Conservation (phyloP, 1,140 invertebrate genomes). For the Drosophila repleta region DNA sequence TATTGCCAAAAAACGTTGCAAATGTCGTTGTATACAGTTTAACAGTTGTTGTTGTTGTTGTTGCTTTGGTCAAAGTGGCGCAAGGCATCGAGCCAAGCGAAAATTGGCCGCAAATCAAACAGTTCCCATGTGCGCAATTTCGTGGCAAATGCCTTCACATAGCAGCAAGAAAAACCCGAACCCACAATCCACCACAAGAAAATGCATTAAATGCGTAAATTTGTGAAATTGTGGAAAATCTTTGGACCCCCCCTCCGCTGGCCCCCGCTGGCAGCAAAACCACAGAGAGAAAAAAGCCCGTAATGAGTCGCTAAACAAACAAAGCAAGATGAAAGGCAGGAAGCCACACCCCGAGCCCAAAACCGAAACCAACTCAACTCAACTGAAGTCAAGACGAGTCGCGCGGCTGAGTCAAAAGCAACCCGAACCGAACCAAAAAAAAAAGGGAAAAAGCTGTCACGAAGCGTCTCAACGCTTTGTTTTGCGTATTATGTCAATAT, state of each 20-base stretch:
- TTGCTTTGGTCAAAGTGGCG: constrained; percentile 41
- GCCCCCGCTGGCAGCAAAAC: constrained; percentile 1
- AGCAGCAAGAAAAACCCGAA: constrained; percentile 53
- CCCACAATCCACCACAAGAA: constrained; percentile 29
- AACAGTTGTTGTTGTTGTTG: constrained; percentile 50
- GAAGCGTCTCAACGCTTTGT: constrained; percentile 15
- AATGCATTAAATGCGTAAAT: constrained; percentile 66
- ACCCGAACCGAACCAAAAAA: constrained; percentile 18
- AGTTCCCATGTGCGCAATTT: constrained; percentile 80
- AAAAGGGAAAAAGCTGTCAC: constrained; percentile 11
- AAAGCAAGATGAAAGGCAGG: constrained; percentile 53
- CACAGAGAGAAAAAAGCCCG: constrained; percentile 29
- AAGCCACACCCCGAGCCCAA: constrained; percentile 60
- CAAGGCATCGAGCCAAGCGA: constrained; percentile 61
- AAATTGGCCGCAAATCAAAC: constrained; percentile 79
- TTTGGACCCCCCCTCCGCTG: not conserved
- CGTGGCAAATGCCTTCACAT: constrained; percentile 68
- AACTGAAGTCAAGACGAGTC: not conserved
- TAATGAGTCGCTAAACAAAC: constrained; percentile 31
- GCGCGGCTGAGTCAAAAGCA: constrained; percentile 26
- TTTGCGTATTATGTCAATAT: constrained; percentile 54
- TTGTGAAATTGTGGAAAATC: constrained; percentile 53
- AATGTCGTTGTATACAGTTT: constrained; percentile 58
- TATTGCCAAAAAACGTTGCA: constrained; percentile 78
- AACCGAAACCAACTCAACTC: not conserved